These are phyloP conservation scores for Drosophila rhopaloa DNA, from an alignment of 1,140 invertebrate genomes.

Conservation along the genomic window DNA sequence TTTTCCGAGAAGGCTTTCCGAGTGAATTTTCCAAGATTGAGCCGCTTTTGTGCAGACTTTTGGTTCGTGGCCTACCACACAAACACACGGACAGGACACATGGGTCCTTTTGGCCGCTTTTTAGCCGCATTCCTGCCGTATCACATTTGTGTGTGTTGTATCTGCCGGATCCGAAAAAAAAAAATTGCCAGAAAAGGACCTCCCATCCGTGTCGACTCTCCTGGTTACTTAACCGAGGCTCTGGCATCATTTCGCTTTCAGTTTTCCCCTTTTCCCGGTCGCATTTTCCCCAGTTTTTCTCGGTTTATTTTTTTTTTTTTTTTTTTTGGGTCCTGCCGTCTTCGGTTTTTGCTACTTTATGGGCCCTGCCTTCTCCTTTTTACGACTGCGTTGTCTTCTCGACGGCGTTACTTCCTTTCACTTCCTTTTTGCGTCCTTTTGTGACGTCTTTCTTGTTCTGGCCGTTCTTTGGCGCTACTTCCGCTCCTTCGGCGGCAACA, in stretches of 20 bases:
- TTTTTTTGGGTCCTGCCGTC: slow-evolving; percentile 17
- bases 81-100: slow-evolving; percentile 13
- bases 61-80: slow-evolving; percentile 46
- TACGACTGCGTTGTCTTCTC: slow-evolving; percentile 25
- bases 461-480: slow-evolving; percentile 32
- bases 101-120: slow-evolving; percentile 10
- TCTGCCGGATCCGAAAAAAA: slow-evolving; percentile 18
- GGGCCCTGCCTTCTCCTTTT: slow-evolving; percentile 12
- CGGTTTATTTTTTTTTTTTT: slow-evolving; percentile 17
- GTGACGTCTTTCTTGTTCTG: slow-evolving; percentile 42
- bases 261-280: slow-evolving; percentile 23
- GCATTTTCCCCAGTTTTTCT: slow-evolving; percentile 5
- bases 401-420: slow-evolving; percentile 6
- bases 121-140: slow-evolving; percentile 23
- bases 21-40: slow-evolving; percentile 37
- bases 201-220: neutral
- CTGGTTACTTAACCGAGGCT: slow-evolving; percentile 33
- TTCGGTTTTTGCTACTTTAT: slow-evolving; percentile 46
- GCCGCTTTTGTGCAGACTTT: slow-evolving; percentile 74
- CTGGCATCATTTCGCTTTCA: slow-evolving; percentile 38
- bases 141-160: slow-evolving; percentile 38
- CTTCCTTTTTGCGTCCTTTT: slow-evolving; percentile 25
- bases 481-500: slow-evolving; percentile 45
- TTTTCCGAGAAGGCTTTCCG: slow-evolving; percentile 9
- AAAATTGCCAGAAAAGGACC: neutral